Base-by-base conservation (phyloP, 2,888 invertebrate species). In the Phoenoteleia sp. region DNA sequence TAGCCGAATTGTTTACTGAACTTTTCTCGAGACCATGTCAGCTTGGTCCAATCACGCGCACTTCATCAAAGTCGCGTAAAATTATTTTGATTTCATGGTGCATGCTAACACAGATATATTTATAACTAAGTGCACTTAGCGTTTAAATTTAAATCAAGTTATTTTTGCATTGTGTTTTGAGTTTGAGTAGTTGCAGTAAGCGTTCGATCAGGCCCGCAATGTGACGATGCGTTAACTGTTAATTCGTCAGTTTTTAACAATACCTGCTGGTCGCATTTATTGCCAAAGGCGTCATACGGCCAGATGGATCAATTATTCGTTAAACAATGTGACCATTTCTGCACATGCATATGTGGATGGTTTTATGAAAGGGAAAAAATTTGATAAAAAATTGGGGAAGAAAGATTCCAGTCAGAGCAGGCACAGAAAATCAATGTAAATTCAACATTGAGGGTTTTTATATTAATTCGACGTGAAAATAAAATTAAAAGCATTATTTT, bases 211-310 rank as follows among this genome's bases (percentile, higher is more conserved):
- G 39, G 4, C 21, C 29, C n/a, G 19, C 17, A 23, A 17, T 25
- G 33, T 19, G 13, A 17, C 47, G 13, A 13, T 25, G 33, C 33
- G 29, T 13, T 64, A 42, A 54, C 42, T 54, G 23, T 29, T 54
- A 64, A 45, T 42, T 64, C 64, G 64, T 75, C 64, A 33, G 64
- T 54, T 75, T 75, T 75, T 42, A 75, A 64, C 56, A 54, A 39
- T 45, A 39, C 64, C 39, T 42, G 25, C 64, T 64, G 64, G 39
- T 39, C 33, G 21, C 42, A 64, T 54, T 74, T 75, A 64, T 64
- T 45, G 45, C 62, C 54, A 29, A 56, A 62, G 27, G 64, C 64
- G 64, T 74, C 52, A 56, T 45, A 29, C 11, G 19, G 19, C n/a
- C 36, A 21, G 23, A 11, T 49, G 27, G 27, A 75, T 75, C 64